These are phyloP conservation scores for Dipus sagitta DNA, from an alignment of 2,797 vertebrate species.

Conservation along the genomic window DNA sequence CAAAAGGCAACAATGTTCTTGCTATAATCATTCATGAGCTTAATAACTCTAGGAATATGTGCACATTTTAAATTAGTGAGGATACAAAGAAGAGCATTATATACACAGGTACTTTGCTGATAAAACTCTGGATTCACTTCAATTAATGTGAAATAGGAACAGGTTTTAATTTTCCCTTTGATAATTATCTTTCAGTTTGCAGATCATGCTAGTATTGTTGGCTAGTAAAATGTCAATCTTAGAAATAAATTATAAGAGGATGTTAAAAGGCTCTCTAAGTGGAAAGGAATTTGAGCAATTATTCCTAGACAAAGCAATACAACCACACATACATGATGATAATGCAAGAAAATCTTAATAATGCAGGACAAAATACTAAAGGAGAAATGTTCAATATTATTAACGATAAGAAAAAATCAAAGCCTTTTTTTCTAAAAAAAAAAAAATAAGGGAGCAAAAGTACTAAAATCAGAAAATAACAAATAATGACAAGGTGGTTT, in stretches of 20 bases:
- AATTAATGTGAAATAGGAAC: slow-evolving; percentile 20
- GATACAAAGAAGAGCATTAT: not conserved
- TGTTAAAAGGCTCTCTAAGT: not conserved
- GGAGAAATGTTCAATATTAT: not conserved
- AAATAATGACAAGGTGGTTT: not conserved
- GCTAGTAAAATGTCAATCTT: not conserved
- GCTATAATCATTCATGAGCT: not conserved
- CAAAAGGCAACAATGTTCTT: not conserved
- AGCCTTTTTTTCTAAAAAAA: not conserved
- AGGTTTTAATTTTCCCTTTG: slow-evolving; percentile 37
- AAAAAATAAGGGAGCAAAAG: slow-evolving; percentile 43
- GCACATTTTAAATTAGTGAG: slow-evolving; percentile 13
- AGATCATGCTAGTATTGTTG: not conserved
- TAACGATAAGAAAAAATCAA: slow-evolving; percentile 39
- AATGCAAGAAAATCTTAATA: not conserved
- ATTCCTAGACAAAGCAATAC: slow-evolving; percentile 40
- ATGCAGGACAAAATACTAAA: not conserved
- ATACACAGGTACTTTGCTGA: not conserved
- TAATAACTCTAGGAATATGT: not conserved
- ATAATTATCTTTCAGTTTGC: slow-evolving; percentile 15
- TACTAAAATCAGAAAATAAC: not conserved
- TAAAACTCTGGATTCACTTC: slow-evolving; percentile 49
- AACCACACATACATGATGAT: not conserved
- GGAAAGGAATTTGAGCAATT: slow-evolving; percentile 49
- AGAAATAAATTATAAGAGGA: slow-evolving; percentile 49